Evolutionary conservation across 2,888 invertebrate species (phyloP).

Genomic region (Tiliacea citrago): DNA sequence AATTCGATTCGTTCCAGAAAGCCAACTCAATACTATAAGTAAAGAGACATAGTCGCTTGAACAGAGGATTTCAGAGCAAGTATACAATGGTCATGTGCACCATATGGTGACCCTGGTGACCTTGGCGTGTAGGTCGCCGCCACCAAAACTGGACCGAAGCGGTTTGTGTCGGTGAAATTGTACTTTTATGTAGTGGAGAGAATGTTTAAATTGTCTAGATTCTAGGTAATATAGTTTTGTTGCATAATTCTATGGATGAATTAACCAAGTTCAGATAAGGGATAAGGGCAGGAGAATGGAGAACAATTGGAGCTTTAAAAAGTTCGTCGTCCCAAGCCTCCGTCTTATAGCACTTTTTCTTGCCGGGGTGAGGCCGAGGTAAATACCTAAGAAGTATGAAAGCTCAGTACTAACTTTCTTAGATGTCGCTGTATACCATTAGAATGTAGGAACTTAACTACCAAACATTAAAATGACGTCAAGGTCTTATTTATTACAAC

Average conservation of each 20-base stretch:
- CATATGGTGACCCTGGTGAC: slow-evolving; percentile 56
- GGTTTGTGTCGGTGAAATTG: neutral
- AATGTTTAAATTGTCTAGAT: neutral
- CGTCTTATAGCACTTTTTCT: neutral
- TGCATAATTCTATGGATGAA: neutral
- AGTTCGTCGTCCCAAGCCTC: neutral
- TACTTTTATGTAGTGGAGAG: slow-evolving; percentile 1
- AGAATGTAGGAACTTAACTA: neutral
- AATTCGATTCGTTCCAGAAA: slow-evolving; percentile 5
- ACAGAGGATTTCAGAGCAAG: slow-evolving; percentile 10
- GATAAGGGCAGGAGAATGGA: too few species aligned
- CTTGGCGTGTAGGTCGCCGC: slow-evolving; percentile 46
- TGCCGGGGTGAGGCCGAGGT: neutral
- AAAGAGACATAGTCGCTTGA: neutral
- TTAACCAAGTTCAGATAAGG: neutral
- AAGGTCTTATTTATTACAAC: neutral
- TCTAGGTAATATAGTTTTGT: neutral
- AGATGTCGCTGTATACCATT: neutral
- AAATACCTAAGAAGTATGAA: neutral
- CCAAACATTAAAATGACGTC: neutral
- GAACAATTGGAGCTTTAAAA: neutral
- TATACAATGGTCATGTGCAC: slow-evolving; percentile 20
- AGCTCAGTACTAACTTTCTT: neutral
- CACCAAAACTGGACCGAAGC: neutral
- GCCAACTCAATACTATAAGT: neutral